Base-by-base conservation (phyloP, 2,888 invertebrate genomes). In the Scaeva pyrastri region DNA sequence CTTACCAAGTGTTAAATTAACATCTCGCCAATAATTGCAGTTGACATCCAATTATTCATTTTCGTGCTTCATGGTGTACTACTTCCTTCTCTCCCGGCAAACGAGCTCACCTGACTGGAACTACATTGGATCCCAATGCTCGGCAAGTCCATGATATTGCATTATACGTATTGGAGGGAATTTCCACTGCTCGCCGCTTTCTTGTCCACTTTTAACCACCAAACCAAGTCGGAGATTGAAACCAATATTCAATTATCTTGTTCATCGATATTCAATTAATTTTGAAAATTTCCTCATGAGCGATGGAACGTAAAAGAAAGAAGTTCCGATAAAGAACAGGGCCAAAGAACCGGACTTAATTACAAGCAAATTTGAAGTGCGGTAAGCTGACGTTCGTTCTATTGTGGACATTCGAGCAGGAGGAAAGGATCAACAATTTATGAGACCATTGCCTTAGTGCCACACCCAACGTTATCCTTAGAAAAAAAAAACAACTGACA, bases 221-320 rank as follows among this genome's bases (percentile, higher is more conserved):
- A 36, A 55, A 86, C 52, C 71, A 43, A 43, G 66, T 66, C 55
- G 64, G 48, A 73, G 77, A 86, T 68, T 58, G 86, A 82, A 86
- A 86, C 86, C 86, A 86, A 86, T 86, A 86, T 82, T 86, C 82
- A 82, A 86, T 86, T 86, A 82, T 82, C 82, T 86, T 82, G 82
- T 86, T 86, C 82, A 86, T 82, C 77, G 81, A 86, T 86, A 86
- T 86, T 86, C 82, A 86, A 86, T 86, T 86, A 86, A 86, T 78
- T 82, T 86, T 86, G 78, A 68, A 86, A 82, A 86, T 86, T 86
- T 86, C 58, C 71, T 86, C 68, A 70, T 81, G 82, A 82, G 86
- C 82, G 74, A 70, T 86, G 73, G 62, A 58, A 73, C 74, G 55
- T 66, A 56, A 77, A 78, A 78, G 70, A 70, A 58, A 48, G 58